These are phyloP conservation scores for Acestrorhynchus altus DNA, from an alignment of 2,797 vertebrate genomes.

Conservation along the genomic window DNA sequence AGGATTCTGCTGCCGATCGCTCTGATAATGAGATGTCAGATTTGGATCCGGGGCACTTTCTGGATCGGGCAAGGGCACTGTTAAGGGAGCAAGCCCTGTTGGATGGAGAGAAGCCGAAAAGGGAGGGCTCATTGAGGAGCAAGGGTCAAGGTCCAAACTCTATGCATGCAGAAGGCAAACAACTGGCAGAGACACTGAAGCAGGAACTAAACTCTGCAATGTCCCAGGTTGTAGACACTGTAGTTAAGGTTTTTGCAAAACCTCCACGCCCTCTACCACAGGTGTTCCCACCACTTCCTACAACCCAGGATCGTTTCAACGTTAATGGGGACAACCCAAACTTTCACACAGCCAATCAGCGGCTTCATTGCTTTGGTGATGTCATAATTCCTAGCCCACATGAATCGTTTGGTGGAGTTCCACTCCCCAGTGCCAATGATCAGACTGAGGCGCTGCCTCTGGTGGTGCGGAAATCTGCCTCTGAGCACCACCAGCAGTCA, in stretches of 20 bases:
- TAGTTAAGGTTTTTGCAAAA: slow-evolving; percentile 97
- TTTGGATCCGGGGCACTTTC: slow-evolving; percentile 92
- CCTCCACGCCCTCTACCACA: slow-evolving; percentile 91
- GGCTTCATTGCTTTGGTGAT: slow-evolving; percentile 95
- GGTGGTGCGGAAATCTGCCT: slow-evolving; percentile 93
- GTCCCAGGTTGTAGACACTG: slow-evolving; percentile 98
- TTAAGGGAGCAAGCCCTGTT: slow-evolving; percentile 89
- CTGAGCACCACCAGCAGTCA: slow-evolving; percentile 84
- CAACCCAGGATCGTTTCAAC: slow-evolving; percentile 89
- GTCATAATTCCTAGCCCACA: slow-evolving; percentile 97
- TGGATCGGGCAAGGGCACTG: slow-evolving; percentile 89
- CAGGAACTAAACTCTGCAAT: slow-evolving; percentile 98
- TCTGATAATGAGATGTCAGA: slow-evolving; percentile 94
- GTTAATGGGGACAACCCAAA: slow-evolving; percentile 94
- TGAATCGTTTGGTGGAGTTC: slow-evolving; percentile 90
- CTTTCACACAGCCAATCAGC: slow-evolving; percentile 95
- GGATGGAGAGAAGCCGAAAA: slow-evolving; percentile 85
- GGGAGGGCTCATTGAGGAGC: slow-evolving; percentile 80
- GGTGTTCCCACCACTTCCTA: slow-evolving; percentile 93
- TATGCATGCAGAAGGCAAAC: slow-evolving; percentile 93
- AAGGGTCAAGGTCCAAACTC: slow-evolving; percentile 75
- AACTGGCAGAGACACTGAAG: slow-evolving; percentile 95
- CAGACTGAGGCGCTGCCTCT: slow-evolving; percentile 96
- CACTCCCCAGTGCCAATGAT: slow-evolving; percentile 87
- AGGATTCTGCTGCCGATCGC: slow-evolving; percentile 76